These are phyloP conservation scores for Suncus etruscus DNA, from an alignment of 2,113 vertebrate genomes.

Conservation along the genomic window DNA sequence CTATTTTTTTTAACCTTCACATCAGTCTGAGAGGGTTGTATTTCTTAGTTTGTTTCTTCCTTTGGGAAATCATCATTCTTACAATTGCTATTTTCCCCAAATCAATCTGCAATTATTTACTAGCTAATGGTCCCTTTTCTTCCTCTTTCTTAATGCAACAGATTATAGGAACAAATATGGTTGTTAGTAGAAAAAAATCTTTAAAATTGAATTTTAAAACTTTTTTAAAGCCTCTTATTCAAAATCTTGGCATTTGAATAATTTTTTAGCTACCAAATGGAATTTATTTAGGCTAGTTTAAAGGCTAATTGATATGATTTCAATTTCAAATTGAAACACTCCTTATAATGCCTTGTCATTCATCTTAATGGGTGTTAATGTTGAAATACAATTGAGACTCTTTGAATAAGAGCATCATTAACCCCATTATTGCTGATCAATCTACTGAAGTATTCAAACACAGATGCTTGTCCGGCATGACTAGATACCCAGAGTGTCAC, in stretches of 20 bases:
- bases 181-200: constrained; percentile 20
- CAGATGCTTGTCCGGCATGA: background rate
- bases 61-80: constrained; percentile 4
- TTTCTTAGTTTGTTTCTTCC: background rate
- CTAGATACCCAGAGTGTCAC: background rate
- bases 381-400: constrained; percentile 68
- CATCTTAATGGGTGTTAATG: constrained; percentile 77
- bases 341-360: constrained; percentile 76
- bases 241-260: constrained; percentile 68
- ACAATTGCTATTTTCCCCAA: background rate
- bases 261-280: constrained; percentile 65
- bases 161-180: background rate
- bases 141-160: background rate
- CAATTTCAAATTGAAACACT: constrained; percentile 80
- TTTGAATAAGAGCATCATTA: constrained; percentile 73
- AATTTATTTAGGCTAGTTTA: constrained; percentile 82
- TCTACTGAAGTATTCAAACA: background rate
- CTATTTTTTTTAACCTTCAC: background rate
- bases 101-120: background rate
- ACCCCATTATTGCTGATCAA: constrained; percentile 70
- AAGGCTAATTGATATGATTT: constrained; percentile 82
- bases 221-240: constrained; percentile 47
- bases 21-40: background rate
- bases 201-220: constrained; percentile 36
- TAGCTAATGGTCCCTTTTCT: background rate